These are phyloP conservation scores for Nerophis ophidion DNA, from an alignment of 2,113 vertebrate genomes.

Conservation along the genomic window DNA sequence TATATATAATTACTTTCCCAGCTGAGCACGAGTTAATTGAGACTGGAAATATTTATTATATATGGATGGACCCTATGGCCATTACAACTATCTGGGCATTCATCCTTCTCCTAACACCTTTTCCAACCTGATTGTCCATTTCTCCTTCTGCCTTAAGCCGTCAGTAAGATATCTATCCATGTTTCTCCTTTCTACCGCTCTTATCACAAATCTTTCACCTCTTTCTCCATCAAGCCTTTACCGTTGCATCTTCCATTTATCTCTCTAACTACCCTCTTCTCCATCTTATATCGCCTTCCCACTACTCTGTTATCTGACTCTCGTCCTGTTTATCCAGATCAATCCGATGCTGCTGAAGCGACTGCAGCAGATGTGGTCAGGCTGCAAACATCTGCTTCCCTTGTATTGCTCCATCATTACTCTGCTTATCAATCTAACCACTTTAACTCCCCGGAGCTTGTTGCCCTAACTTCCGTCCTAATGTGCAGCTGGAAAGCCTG, in stretches of 20 bases:
- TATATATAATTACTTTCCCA: too few relatives aligned
- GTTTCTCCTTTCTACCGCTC: slow-evolving; percentile 7
- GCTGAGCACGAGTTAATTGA: too few relatives aligned
- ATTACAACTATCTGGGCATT: slow-evolving; percentile 50
- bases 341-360: slow-evolving; percentile 47
- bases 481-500: slow-evolving; percentile 59
- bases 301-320: slow-evolving; percentile 7
- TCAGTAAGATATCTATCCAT: slow-evolving; percentile 24
- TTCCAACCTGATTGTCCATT: slow-evolving; percentile 31
- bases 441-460: slow-evolving; percentile 61
- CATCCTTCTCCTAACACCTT: slow-evolving; percentile 48
- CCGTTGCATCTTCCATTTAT: slow-evolving; percentile 23
- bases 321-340: slow-evolving; percentile 16
- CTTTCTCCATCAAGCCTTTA: slow-evolving; percentile 32
- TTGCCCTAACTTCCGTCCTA: slow-evolving; percentile 48
- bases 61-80: too few relatives aligned
- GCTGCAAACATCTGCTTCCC: slow-evolving; percentile 66
- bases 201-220: slow-evolving; percentile 33
- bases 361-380: slow-evolving; percentile 60
- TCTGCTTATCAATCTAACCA: slow-evolving; percentile 56
- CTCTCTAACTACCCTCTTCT: slow-evolving; percentile 4
- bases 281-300: slow-evolving; percentile 3
- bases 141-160: slow-evolving; percentile 22
- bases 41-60: too few relatives aligned
- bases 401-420: slow-evolving; percentile 49